Base-by-base conservation (phyloP, 2,113 vertebrate species). In the Colius striatus region DNA sequence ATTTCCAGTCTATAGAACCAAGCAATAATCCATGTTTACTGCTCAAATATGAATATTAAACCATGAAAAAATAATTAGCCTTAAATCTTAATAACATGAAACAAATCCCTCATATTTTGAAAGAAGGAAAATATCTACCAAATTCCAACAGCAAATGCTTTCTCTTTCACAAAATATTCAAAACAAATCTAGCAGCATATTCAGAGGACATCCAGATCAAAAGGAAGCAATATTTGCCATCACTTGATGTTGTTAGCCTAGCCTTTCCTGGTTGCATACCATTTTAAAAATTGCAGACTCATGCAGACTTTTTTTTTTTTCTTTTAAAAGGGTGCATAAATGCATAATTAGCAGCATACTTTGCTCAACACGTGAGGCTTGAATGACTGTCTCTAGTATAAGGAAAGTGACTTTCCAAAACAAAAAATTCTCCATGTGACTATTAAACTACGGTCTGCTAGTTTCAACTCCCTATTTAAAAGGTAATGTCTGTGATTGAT, bases 401-500 rank as follows among this genome's bases (percentile, higher is more conserved):
- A 87, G 60, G 27, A 90, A 96, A 91, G 55, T 67, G 34, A 77
- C 81, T 97, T 92, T 87, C 63, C 55, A 45, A 89, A 94, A 68
- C 43, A 92, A 79, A 79, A 90, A 96, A 87, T 80, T 96, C 71
- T 91, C 94, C 82, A 23, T 84, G 27, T 89, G 48, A 61, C 77
- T 90, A 32, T 74, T 94, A 65, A 70, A 90, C 84, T 79, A 29
- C 21, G n/a, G 58, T 85, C 94, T 89, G 80, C 81, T 92, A 92
- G 78, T 87, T 97, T 83, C 80, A 94, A 73, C 92, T 96, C 84
- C 38, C 74, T 93, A 30, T 96, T 95, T 95, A 77, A 96, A 96
- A 94, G 86, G 54, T 96, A 89, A 94, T 74, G 63, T 96, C 91
- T 94, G 43, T 91, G 94, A 97, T 85, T 97, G 95, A 95, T 97